These are phyloP conservation scores for Ischnura elegans DNA, from an alignment of 2,888 invertebrate genomes.

Conservation along the genomic window DNA sequence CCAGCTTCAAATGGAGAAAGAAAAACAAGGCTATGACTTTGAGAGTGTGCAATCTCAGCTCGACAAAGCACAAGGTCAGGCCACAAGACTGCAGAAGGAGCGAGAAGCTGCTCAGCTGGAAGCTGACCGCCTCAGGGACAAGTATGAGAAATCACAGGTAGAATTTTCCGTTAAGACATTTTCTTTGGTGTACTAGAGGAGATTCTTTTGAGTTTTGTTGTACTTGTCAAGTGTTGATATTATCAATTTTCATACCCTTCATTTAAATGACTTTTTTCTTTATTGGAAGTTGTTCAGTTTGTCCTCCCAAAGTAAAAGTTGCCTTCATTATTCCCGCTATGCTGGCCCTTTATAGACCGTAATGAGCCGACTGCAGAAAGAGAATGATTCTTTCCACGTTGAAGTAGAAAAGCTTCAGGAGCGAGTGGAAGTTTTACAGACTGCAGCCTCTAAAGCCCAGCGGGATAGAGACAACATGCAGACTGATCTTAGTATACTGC, in stretches of 20 bases:
- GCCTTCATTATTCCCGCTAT: slow-evolving; percentile 35
- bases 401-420: slow-evolving; percentile 91
- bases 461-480: slow-evolving; percentile 91
- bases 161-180: slow-evolving; percentile 70
- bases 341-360: slow-evolving; percentile 81
- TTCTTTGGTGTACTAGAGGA: slow-evolving; percentile 18
- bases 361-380: slow-evolving; percentile 90
- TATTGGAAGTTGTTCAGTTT: slow-evolving; percentile 31
- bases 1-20: slow-evolving; percentile 89
- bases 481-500: slow-evolving; percentile 91
- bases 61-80: slow-evolving; percentile 93
- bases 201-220: slow-evolving; percentile 43
- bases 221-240: slow-evolving; percentile 32
- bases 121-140: slow-evolving; percentile 91
- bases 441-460: slow-evolving; percentile 89
- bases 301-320: slow-evolving; percentile 37
- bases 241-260: background rate
- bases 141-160: slow-evolving; percentile 94
- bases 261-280: slow-evolving; percentile 29
- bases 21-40: slow-evolving; percentile 94
- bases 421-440: slow-evolving; percentile 89
- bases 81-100: slow-evolving; percentile 93
- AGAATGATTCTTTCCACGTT: slow-evolving; percentile 89
- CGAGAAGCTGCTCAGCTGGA: slow-evolving; percentile 91
- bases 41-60: slow-evolving; percentile 94